Conservation (phyloP, 2,113 vertebrate genomes). For the Tilapia sparmanii region DNA sequence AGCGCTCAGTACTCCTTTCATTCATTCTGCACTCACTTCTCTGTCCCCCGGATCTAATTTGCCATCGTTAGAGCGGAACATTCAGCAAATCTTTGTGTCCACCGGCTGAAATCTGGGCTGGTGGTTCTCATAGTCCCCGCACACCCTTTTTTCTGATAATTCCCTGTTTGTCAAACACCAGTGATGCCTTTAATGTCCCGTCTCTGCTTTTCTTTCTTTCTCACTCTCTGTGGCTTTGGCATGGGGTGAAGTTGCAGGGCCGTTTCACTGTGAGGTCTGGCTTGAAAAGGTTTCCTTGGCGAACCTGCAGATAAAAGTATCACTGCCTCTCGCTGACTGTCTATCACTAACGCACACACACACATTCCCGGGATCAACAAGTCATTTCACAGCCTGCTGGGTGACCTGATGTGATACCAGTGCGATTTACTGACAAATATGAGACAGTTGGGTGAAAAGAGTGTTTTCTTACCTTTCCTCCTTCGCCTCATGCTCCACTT, state of each 20-base stretch:
- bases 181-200: not conserved
- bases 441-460: not conserved
- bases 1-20: conserved; percentile 21
- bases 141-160: not conserved
- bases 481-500: conserved; percentile 23
- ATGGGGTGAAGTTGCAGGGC: not conserved
- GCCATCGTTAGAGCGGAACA: conserved; percentile 28
- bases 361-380: conserved; percentile 26
- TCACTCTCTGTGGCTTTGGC: not conserved
- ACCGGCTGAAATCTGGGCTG: not conserved
- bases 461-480: conserved; percentile 22
- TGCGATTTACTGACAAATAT: conserved; percentile 44
- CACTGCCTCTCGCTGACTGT: not conserved
- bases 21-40: conserved; percentile 1
- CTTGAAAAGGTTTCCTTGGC: not conserved
- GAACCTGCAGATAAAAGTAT: conserved; percentile 13
- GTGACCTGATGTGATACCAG: conserved; percentile 26
- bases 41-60: conserved; percentile 24
- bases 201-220: not conserved
- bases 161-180: not conserved
- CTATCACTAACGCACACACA: not conserved
- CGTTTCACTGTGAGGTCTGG: conserved; percentile 1
- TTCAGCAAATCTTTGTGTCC: conserved; percentile 15
- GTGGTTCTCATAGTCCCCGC: not conserved
- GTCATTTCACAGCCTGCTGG: conserved; percentile 56